Conservation (phyloP, 2,113 vertebrate species). For the Anas platyrhynchos region DNA sequence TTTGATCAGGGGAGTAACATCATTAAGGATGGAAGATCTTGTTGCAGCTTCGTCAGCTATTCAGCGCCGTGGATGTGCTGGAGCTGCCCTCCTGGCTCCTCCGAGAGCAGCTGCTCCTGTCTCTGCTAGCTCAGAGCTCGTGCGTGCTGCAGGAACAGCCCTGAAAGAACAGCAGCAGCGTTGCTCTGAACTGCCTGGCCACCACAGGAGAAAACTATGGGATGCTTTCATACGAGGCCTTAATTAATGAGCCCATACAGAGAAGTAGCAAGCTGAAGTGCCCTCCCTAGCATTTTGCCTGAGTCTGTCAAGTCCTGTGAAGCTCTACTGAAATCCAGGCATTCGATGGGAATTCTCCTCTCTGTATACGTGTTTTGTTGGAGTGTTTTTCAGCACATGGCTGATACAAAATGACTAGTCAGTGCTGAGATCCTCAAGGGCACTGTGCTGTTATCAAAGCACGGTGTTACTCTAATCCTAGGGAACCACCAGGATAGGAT, state of each 20-base stretch:
- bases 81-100: neutral
- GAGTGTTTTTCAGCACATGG: neutral
- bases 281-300: neutral
- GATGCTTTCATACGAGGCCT: neutral
- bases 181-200: neutral
- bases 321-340: neutral
- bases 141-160: neutral
- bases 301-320: neutral
- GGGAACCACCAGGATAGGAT: neutral
- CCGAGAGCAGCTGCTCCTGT: neutral
- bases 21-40: neutral
- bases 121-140: neutral
- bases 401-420: neutral
- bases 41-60: neutral
- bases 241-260: constrained; percentile 28
- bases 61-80: neutral
- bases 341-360: neutral
- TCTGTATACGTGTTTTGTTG: neutral
- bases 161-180: neutral
- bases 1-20: neutral
- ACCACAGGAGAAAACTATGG: neutral
- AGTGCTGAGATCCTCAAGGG: neutral
- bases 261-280: neutral
- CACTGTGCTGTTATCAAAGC: neutral
- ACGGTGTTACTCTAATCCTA: neutral